These are phyloP conservation scores for Girardia tigrina DNA, from an alignment of 2,888 invertebrate species.

Conservation along the genomic window DNA sequence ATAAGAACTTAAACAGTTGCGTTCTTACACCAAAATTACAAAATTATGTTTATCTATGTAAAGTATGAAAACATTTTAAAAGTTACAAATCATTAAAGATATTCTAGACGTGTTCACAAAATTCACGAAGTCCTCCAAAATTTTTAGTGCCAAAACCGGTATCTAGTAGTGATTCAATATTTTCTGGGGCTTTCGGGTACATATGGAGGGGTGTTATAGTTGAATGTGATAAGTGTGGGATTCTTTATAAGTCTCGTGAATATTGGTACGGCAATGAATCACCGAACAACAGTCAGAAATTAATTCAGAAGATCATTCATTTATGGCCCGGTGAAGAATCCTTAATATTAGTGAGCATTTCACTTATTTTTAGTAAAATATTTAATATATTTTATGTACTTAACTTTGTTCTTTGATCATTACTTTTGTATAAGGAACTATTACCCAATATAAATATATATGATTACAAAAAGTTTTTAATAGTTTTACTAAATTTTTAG, in stretches of 20 bases:
- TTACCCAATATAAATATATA: too few species aligned
- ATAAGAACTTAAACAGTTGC: not conserved
- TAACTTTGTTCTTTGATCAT: too few species aligned
- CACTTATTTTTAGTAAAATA: too few species aligned
- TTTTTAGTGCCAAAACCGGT: not conserved
- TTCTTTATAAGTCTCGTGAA: conserved; percentile 62
- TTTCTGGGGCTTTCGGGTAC: not conserved
- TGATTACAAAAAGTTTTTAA: too few species aligned
- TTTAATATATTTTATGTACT: too few species aligned
- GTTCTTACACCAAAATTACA: conserved; percentile 6
- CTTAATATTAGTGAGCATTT: not conserved
- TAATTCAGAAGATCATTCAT: conserved; percentile 36
- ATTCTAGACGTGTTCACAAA: not conserved
- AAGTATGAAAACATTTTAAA: not conserved
- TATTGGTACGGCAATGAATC: conserved; percentile 68
- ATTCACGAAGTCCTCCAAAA: not conserved
- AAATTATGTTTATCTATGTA: conserved; percentile 13
- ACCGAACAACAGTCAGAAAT: conserved; percentile 58
- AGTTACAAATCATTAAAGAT: not conserved
- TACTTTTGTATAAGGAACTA: too few species aligned
- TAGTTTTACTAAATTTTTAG: too few species aligned
- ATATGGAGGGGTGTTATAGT: conserved; percentile 64
- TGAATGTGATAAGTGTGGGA: conserved; percentile 63
- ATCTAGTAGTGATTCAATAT: not conserved
- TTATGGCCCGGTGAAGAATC: conserved; percentile 37